Conservation (phyloP, 30 jellyfish, hydroid and myxozoan species). For the Aurelia sp. region DNA sequence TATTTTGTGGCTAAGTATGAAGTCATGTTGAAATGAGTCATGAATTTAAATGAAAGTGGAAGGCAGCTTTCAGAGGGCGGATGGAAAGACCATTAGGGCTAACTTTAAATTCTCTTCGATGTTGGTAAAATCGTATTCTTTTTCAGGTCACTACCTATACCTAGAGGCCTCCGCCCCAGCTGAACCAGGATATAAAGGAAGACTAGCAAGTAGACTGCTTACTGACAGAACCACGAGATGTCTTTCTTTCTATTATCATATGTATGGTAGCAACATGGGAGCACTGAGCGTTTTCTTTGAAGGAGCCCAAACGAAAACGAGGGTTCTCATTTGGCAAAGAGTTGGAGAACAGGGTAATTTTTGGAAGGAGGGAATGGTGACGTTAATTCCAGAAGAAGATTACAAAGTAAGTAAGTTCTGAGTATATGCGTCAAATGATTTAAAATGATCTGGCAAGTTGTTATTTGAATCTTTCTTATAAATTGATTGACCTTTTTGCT, state of each 20-base stretch:
- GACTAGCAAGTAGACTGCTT: conserved; percentile 53
- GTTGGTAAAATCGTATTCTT: neutral
- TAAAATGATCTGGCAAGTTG: too few species aligned
- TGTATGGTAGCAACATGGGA: conserved; percentile 83
- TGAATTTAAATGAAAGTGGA: too few species aligned
- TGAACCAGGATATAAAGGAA: conserved; percentile 66
- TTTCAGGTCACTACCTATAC: conserved; percentile 74
- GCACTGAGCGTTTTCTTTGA: conserved; percentile 43
- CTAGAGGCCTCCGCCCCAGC: conserved; percentile 88
- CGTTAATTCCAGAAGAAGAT: conserved; percentile 17
- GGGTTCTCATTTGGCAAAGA: conserved; percentile 15
- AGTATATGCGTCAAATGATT: too few species aligned
- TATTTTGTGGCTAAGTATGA: too few species aligned
- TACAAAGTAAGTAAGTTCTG: conserved; percentile 12
- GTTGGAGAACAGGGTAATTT: conserved; percentile 69
- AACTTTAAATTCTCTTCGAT: too few species aligned
- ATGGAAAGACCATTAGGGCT: too few species aligned
- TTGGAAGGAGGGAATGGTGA: conserved; percentile 47
- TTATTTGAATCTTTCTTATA: too few species aligned
- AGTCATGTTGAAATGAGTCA: too few species aligned
- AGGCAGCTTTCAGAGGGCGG: too few species aligned
- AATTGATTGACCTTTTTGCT: too few species aligned
- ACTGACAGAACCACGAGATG: conserved; percentile 31
- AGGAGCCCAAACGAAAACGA: conserved; percentile 4
- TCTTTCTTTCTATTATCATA: conserved; percentile 70